A percentile compares a stretch with the other conserved stretches of the same genome.
Conservation (phyloP, 2,888 invertebrate species). For the Ornithoptera priamus region DNA sequence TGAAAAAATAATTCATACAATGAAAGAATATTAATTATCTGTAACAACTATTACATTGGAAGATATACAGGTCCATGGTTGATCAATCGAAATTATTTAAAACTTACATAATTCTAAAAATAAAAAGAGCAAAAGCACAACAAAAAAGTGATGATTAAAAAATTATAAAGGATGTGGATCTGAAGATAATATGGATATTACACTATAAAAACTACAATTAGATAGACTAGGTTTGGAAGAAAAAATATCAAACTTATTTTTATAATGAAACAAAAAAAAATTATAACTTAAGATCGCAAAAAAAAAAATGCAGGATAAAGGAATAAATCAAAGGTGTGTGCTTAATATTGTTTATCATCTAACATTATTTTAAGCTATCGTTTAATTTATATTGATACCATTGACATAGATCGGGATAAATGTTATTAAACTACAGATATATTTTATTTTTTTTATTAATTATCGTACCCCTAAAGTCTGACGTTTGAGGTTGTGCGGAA, state of each 20-base stretch:
- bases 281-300: neutral
- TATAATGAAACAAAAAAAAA: neutral
- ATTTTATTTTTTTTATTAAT: conserved; percentile 38
- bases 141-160: neutral
- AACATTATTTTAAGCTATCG: conserved; percentile 18
- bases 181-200: neutral
- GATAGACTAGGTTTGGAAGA: neutral
- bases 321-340: neutral
- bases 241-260: neutral
- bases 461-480: neutral
- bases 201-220: neutral
- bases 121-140: no score
- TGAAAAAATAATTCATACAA: neutral
- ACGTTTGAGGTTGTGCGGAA: neutral
- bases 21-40: neutral
- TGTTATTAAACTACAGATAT: conserved; percentile 37
- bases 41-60: neutral
- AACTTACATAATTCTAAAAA: no score
- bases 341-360: neutral
- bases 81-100: no score
- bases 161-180: neutral
- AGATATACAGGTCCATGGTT: no score
- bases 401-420: conserved; percentile 14
- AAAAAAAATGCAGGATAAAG: neutral
- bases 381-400: conserved; percentile 16